A percentile compares a stretch with the other conserved stretches of the same genome.
phyloP scores from a whole-genome alignment of 2,888 invertebrate species.

The Byasa hedistus region DNA sequence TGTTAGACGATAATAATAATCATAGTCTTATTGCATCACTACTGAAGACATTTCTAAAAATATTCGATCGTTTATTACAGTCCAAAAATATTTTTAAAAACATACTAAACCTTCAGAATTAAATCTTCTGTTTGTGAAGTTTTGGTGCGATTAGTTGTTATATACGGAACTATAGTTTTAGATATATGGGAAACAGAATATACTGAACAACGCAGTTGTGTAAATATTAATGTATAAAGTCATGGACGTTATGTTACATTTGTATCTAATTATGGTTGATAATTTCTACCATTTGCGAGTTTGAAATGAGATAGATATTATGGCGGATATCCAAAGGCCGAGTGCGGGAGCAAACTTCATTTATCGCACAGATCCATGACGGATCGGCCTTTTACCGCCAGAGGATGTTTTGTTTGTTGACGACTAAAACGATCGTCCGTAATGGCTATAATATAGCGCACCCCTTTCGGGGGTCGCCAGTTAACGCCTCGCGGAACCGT shows the following conservation, averaged over 20 bases:
- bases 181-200: not conserved
- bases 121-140: too few relatives aligned
- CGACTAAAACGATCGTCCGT: conserved; percentile 56
- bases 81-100: too few relatives aligned
- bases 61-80: too few relatives aligned
- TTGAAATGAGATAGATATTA: not conserved
- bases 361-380: conserved; percentile 42
- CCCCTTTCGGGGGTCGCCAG: conserved; percentile 59
- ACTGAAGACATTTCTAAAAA: too few relatives aligned
- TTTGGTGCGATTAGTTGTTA: too few relatives aligned
- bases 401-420: conserved; percentile 57
- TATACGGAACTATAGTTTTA: not conserved
- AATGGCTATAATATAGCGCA: conserved; percentile 58
- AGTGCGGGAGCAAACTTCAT: conserved; percentile 30
- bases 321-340: not conserved
- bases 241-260: too few relatives aligned
- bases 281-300: not conserved
- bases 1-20: too few relatives aligned
- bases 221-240: not conserved
- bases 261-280: not conserved
- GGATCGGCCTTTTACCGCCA: conserved; percentile 53
- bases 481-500: conserved; percentile 66
- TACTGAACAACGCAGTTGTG: not conserved
- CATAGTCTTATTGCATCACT: too few relatives aligned
- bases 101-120: too few relatives aligned